A percentile compares a stretch with the other conserved stretches of the same genome.
phyloP scores from a whole-genome alignment of 2,888 invertebrate species.

The Xanthia togata region DNA sequence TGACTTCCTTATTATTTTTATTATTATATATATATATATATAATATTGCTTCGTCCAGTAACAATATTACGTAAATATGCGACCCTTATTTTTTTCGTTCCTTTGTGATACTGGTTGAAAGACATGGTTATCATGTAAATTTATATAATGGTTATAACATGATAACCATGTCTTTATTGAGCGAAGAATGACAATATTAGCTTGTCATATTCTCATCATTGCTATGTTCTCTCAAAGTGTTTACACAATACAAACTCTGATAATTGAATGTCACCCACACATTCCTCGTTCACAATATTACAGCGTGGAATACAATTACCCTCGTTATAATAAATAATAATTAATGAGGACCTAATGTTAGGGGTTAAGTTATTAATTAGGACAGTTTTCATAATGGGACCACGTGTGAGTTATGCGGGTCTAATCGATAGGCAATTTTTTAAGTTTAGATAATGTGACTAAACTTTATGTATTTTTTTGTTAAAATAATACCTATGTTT shows the following conservation, averaged over 20 bases:
- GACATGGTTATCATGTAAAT: no score
- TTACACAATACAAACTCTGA: conserved; percentile 29
- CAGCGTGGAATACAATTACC: conserved; percentile 52
- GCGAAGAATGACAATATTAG: conserved; percentile 18
- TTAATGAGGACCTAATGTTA: conserved; percentile 55
- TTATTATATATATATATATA: no score
- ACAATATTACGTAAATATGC: no score
- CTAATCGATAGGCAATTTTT: conserved; percentile 1
- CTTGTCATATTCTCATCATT: conserved; percentile 18
- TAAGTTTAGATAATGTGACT: background rate
- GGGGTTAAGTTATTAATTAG: conserved; percentile 52
- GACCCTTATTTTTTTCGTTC: background rate
- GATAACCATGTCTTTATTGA: background rate
- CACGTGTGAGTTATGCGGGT: background rate
- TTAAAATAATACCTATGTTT: background rate
- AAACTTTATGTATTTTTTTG: background rate
- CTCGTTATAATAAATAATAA: conserved; percentile 48
- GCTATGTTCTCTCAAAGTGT: conserved; percentile 3
- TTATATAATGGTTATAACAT: no score
- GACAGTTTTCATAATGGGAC: conserved; percentile 26
- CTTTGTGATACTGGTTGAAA: background rate
- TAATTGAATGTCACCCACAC: conserved; percentile 54
- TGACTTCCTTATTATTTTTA: no score
- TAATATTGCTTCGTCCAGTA: no score
- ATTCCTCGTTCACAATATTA: conserved; percentile 34